These are phyloP conservation scores for Tetragnatha versicolor DNA, from an alignment of 1,140 invertebrate genomes.

Conservation along the genomic window DNA sequence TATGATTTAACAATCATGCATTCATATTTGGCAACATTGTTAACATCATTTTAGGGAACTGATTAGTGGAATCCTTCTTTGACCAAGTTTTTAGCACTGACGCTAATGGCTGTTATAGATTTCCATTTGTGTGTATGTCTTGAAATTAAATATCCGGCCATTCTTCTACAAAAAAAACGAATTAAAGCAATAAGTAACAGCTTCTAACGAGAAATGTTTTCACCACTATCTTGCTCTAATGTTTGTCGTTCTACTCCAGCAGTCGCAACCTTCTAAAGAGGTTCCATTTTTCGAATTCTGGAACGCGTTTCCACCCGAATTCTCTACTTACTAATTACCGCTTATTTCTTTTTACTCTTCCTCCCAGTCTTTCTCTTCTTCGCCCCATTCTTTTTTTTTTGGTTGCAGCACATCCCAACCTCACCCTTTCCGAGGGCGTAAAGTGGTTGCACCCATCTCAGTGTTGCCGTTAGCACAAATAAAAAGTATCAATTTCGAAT, in stretches of 20 bases:
- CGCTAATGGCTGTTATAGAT: too few relatives aligned
- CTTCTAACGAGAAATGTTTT: too few relatives aligned
- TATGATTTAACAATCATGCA: too few relatives aligned
- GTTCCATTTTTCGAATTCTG: slow-evolving; percentile 32
- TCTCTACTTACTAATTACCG: slow-evolving; percentile 13
- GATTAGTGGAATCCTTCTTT: too few relatives aligned
- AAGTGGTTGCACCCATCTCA: slow-evolving; percentile 35
- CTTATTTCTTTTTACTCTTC: neutral
- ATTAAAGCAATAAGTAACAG: too few relatives aligned
- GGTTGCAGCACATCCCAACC: neutral
- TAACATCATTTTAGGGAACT: too few relatives aligned
- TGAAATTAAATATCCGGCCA: too few relatives aligned
- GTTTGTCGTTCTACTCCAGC: neutral
- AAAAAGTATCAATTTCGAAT: slow-evolving; percentile 16
- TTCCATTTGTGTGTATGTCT: too few relatives aligned
- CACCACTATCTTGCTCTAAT: too few relatives aligned
- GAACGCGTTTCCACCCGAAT: slow-evolving; percentile 24
- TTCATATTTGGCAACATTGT: too few relatives aligned
- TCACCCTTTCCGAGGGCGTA: slow-evolving; percentile 27
- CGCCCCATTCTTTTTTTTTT: neutral
- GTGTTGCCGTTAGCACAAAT: slow-evolving; percentile 1
- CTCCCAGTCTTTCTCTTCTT: neutral
- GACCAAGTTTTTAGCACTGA: too few relatives aligned
- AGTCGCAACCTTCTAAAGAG: neutral
- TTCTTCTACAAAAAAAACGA: too few relatives aligned